Evolutionary conservation across 2,888 invertebrate genomes (phyloP).

Genomic region (Trypoxylon attenuatum): DNA sequence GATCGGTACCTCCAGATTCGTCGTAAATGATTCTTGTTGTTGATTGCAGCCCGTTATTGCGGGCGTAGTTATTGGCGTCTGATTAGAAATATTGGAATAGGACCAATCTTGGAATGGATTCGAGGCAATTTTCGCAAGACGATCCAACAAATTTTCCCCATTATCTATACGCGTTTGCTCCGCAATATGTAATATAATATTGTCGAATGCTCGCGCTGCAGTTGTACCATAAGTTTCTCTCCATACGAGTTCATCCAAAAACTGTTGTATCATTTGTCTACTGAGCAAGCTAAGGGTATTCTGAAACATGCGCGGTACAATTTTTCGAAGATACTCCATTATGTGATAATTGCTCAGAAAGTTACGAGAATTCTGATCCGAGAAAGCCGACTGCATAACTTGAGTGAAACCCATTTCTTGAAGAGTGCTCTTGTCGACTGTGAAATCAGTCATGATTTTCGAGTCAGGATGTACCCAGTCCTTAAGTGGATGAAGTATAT

Average conservation of each 20-base stretch:
- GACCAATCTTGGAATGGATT: slow-evolving; percentile 84
- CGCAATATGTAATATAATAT: slow-evolving; percentile 85
- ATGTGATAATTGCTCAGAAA: slow-evolving; percentile 83
- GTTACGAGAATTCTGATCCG: slow-evolving; percentile 75
- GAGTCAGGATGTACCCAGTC: slow-evolving; percentile 88
- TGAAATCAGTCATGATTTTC: slow-evolving; percentile 86
- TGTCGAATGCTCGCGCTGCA: slow-evolving; percentile 86
- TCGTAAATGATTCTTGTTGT: slow-evolving; percentile 42
- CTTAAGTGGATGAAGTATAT: slow-evolving; percentile 86
- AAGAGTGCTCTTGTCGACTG: slow-evolving; percentile 88
- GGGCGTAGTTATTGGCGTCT: slow-evolving; percentile 56
- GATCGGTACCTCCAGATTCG: slow-evolving; percentile 23
- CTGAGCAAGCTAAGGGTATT: slow-evolving; percentile 89
- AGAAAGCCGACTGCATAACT: slow-evolving; percentile 80
- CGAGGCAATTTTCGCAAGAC: slow-evolving; percentile 75
- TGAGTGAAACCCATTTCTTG: slow-evolving; percentile 86
- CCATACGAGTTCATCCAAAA: slow-evolving; percentile 93
- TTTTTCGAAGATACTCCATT: slow-evolving; percentile 90
- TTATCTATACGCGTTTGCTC: slow-evolving; percentile 84
- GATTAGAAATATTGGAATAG: slow-evolving; percentile 54
- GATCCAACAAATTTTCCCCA: slow-evolving; percentile 73
- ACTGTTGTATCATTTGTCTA: slow-evolving; percentile 91
- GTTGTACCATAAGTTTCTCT: slow-evolving; percentile 89
- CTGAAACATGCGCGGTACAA: slow-evolving; percentile 93
- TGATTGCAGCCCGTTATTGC: no score